Evolutionary conservation across 2,797 vertebrate species (phyloP).

Genomic region (Periophthalmus magnuspinnatus): DNA sequence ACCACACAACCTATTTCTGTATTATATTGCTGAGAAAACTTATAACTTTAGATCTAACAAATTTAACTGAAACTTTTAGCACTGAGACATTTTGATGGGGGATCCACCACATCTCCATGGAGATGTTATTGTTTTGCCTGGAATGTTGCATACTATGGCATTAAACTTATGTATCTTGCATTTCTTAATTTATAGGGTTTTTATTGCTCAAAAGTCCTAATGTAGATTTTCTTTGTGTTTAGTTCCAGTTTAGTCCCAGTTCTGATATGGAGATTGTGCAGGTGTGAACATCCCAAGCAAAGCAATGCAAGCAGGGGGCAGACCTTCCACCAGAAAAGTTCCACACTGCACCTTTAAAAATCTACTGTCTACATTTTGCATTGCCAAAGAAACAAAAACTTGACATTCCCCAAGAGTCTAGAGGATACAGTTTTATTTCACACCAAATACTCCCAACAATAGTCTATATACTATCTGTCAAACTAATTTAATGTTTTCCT

Average conservation of each 20-base stretch:
- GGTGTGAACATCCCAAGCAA: not conserved
- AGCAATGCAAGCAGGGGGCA: not conserved
- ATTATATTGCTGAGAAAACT: not conserved
- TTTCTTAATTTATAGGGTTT: not conserved
- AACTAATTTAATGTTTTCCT: not conserved
- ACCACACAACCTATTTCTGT: not conserved
- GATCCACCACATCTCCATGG: not conserved
- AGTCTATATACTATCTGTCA: not conserved
- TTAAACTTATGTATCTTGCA: not conserved
- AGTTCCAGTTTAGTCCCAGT: no score
- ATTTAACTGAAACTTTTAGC: not conserved
- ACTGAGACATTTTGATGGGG: not conserved
- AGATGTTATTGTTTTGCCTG: not conserved
- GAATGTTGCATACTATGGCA: not conserved
- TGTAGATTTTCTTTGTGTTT: no score
- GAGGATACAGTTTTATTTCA: not conserved
- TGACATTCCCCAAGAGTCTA: not conserved
- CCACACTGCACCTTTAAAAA: no score
- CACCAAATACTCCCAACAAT: not conserved
- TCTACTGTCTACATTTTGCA: not conserved
- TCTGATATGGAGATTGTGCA: no score
- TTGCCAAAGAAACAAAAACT: not conserved
- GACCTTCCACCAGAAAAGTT: no score
- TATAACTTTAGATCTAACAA: not conserved
- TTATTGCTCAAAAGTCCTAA: no score